These are phyloP conservation scores for Bunonema sp. DNA, from an alignment of 2,888 invertebrate genomes.

Conservation along the genomic window DNA sequence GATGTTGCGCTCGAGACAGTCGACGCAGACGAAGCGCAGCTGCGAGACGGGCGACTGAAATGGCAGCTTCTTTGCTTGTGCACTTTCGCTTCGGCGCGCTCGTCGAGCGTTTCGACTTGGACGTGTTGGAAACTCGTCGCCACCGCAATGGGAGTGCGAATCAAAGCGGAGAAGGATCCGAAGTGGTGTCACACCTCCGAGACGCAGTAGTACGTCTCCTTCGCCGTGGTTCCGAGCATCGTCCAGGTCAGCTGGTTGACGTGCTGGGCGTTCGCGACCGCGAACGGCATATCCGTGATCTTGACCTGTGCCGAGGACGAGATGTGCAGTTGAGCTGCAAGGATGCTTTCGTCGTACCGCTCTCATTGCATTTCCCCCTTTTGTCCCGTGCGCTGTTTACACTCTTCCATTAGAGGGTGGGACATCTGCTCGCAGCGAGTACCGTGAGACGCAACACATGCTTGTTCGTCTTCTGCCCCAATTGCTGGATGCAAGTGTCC, in stretches of 20 bases:
- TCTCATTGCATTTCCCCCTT: too few relatives aligned
- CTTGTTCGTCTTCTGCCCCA: too few relatives aligned
- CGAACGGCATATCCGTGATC: slow-evolving; percentile 36
- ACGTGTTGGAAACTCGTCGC: neutral
- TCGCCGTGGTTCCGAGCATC: slow-evolving; percentile 29
- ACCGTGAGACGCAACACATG: too few relatives aligned
- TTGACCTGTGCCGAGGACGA: slow-evolving; percentile 29
- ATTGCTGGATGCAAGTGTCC: too few relatives aligned
- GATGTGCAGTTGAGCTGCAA: slow-evolving; percentile 12
- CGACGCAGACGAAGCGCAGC: slow-evolving; percentile 37
- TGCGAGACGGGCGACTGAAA: slow-evolving; percentile 35
- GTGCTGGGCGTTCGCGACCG: slow-evolving; percentile 34
- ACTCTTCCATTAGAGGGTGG: too few relatives aligned
- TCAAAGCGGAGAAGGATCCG: neutral
- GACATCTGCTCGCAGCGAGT: too few relatives aligned
- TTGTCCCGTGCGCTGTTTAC: too few relatives aligned
- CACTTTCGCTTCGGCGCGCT: too few relatives aligned
- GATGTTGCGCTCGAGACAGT: slow-evolving; percentile 37
- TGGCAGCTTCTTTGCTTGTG: too few relatives aligned
- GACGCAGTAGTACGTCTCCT: slow-evolving; percentile 23
- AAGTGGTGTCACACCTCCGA: slow-evolving; percentile 2
- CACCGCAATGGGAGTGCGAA: neutral
- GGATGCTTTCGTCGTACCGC: neutral
- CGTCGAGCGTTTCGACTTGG: too few relatives aligned
- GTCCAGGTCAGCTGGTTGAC: slow-evolving; percentile 37